Percentiles rank a stretch among this genome's conserved stretches.
Evolutionary conservation across 2,113 vertebrate species (phyloP).

Genomic region (Bufo gargarizans): DNA sequence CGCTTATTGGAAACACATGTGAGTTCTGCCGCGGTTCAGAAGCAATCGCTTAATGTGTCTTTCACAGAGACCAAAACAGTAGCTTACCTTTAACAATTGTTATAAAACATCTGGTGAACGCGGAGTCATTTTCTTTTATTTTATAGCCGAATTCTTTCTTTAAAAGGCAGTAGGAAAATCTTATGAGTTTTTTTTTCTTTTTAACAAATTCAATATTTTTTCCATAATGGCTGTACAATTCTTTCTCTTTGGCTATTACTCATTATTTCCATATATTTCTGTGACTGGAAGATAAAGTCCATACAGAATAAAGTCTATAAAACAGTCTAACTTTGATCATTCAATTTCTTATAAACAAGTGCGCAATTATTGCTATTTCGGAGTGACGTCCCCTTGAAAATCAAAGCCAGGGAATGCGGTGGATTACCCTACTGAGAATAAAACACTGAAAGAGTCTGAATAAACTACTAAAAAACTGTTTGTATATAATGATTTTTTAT

Average conservation of each 20-base stretch:
- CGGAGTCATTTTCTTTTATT: constrained; percentile 68
- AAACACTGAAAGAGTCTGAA: background rate
- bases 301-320: constrained; percentile 58
- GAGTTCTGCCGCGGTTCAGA: constrained; percentile 65
- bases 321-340: constrained; percentile 50
- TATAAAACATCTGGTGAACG: constrained; percentile 74
- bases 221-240: constrained; percentile 62
- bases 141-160: constrained; percentile 75
- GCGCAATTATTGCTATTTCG: constrained; percentile 37
- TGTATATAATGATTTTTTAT: too few species aligned
- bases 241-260: constrained; percentile 64
- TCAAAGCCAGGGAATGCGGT: background rate
- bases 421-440: background rate
- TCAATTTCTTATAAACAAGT: constrained; percentile 53
- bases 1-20: constrained; percentile 73
- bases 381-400: constrained; percentile 13
- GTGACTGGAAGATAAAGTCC: constrained; percentile 56
- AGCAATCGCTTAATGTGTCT: constrained; percentile 73
- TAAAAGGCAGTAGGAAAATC: constrained; percentile 75
- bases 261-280: constrained; percentile 68
- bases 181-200: constrained; percentile 68
- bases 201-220: constrained; percentile 63
- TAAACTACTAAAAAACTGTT: background rate
- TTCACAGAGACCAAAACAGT: constrained; percentile 72
- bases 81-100: constrained; percentile 71